A percentile compares a stretch with the other conserved stretches of the same genome.
Evolutionary conservation across 2,797 vertebrate species (phyloP).

Genomic region (Poliocrania exsul): DNA sequence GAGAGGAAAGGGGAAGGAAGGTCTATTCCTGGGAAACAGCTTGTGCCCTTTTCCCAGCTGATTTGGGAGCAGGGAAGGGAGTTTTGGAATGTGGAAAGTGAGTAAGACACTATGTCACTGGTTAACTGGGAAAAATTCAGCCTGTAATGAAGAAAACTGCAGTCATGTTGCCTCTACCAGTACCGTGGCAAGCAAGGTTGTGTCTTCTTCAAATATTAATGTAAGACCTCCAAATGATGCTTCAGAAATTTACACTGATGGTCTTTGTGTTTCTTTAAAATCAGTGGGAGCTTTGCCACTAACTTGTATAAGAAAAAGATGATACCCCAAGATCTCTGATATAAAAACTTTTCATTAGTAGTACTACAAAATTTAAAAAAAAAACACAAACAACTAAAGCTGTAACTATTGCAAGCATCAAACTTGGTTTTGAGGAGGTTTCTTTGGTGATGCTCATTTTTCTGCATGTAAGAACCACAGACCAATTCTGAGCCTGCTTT

Average conservation of each 20-base stretch:
- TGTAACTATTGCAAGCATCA: background rate
- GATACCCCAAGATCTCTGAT: background rate
- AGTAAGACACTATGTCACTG: background rate
- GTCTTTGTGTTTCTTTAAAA: background rate
- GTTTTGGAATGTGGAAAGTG: background rate
- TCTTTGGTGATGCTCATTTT: background rate
- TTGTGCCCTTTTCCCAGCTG: background rate
- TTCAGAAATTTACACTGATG: background rate
- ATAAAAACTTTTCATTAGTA: background rate
- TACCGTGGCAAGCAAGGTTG: background rate
- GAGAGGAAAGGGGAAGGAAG: background rate
- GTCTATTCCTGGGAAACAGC: background rate
- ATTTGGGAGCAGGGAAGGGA: background rate
- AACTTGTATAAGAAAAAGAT: background rate
- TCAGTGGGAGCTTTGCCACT: background rate
- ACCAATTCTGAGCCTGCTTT: background rate
- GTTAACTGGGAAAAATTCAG: background rate
- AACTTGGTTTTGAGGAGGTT: background rate
- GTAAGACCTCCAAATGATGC: background rate
- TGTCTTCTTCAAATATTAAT: slow-evolving; percentile 2
- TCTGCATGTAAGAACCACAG: background rate
- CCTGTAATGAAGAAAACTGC: background rate
- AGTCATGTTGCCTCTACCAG: background rate
- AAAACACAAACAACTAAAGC: background rate
- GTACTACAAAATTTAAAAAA: background rate